Conservation (phyloP, 2,113 vertebrate genomes). For the Salvelinus fontinalis region DNA sequence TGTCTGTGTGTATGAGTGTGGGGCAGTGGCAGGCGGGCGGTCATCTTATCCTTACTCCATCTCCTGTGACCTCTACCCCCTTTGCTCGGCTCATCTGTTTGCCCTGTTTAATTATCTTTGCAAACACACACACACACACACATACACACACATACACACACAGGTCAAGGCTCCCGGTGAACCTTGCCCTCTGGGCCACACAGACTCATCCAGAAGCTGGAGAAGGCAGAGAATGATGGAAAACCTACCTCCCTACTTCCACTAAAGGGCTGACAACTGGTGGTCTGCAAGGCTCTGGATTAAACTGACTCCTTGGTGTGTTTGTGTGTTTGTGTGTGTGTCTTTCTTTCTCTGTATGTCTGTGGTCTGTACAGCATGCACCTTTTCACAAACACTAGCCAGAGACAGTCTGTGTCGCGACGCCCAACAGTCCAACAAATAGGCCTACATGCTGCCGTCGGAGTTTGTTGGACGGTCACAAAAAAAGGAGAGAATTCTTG, state of each 20-base stretch:
- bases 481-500: neutral
- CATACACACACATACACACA: constrained; percentile 15
- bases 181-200: constrained; percentile 36
- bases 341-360: constrained; percentile 7
- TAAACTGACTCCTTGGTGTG: constrained; percentile 16
- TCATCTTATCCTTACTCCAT: constrained; percentile 24
- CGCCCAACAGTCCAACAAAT: neutral
- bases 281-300: constrained; percentile 44
- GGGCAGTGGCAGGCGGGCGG: neutral
- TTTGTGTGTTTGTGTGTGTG: constrained; percentile 17
- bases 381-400: constrained; percentile 16
- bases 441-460: neutral
- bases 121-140: constrained; percentile 4
- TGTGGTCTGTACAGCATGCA: constrained; percentile 8
- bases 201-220: constrained; percentile 1
- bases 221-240: constrained; percentile 18
- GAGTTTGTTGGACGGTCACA: neutral
- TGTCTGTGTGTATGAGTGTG: constrained; percentile 12
- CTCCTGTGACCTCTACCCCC: constrained; percentile 41
- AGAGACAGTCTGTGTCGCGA: neutral
- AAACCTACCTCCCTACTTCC: neutral
- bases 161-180: constrained; percentile 52
- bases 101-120: constrained; percentile 65
- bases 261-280: constrained; percentile 28
- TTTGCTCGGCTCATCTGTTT: constrained; percentile 60